A percentile compares a stretch with the other conserved stretches of the same genome.
phyloP scores from a whole-genome alignment of 2,888 invertebrate genomes.

The Rhamnusium bicolor region DNA sequence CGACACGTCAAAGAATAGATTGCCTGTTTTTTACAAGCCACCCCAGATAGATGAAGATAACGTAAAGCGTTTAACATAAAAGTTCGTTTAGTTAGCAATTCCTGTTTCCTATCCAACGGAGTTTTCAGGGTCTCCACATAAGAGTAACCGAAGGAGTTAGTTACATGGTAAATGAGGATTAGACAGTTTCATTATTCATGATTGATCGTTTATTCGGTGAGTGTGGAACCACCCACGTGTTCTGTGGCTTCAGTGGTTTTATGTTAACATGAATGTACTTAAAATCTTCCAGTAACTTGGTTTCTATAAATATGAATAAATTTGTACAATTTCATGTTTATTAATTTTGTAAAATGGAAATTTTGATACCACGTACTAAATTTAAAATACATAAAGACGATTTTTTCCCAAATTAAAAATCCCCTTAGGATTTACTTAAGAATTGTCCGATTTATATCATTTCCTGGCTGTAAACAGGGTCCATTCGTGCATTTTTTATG shows the following conservation, averaged over 20 bases:
- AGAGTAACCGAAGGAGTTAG: neutral
- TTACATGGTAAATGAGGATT: constrained; percentile 10
- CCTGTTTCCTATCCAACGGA: neutral
- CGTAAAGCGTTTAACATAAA: neutral
- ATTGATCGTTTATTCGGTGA: neutral
- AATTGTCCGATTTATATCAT: too few relatives aligned
- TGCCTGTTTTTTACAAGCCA: neutral
- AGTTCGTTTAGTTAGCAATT: neutral
- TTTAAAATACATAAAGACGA: too few relatives aligned
- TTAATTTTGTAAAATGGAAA: too few relatives aligned
- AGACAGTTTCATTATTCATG: constrained; percentile 13
- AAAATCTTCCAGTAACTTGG: too few relatives aligned
- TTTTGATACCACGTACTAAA: too few relatives aligned
- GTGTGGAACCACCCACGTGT: neutral
- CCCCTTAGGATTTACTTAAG: too few relatives aligned
- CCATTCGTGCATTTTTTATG: too few relatives aligned
- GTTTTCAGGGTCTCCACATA: neutral
- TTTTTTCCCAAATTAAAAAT: too few relatives aligned
- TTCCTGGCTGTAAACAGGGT: too few relatives aligned
- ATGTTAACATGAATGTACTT: neutral
- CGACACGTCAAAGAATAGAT: too few relatives aligned
- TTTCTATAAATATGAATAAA: too few relatives aligned
- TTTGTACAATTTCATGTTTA: too few relatives aligned
- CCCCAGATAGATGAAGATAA: neutral
- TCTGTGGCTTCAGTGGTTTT: neutral